Base-by-base conservation (phyloP, 2,888 invertebrate species). In the Galerucella nymphaeae region DNA sequence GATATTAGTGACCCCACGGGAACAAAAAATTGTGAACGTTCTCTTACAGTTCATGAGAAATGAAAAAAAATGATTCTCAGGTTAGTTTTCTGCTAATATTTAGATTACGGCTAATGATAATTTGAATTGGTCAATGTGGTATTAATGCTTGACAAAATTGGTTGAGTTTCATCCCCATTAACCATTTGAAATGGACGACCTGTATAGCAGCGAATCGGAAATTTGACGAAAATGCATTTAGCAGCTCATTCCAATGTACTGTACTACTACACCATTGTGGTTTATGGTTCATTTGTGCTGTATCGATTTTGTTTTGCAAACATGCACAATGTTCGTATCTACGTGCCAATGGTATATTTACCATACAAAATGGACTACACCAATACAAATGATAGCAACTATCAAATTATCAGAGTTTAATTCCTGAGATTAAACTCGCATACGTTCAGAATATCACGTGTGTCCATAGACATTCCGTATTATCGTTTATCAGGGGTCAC, bases 331-430 rank as follows among this genome's bases (percentile, higher is more conserved):
- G 14, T 48, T 48, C 14, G n/a, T 16, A n/a, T 48, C 14, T 48
- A 48, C 48, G 48, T n/a, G 48, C 48, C n/a, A n/a, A 6, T 48
- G 48, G 48, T 48, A 48, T 48, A 48, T 48, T 48, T 48, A 48
- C 48, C 48, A 4, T 48, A n/a, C 48, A 48, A 48, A 48, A 48
- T 48, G n/a, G 14, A 48, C 48, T 14, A 48, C 48, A 48, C 8
- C 13, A 48, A 48, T 5, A 48, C 13, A 45, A 45, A 48, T 48
- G 8, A 38, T 38, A 38, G 6, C 30, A n/a, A 16, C 48, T 14
- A 48, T 48, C 8, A 48, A 48, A 48, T 48, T 13, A n/a, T 48
- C n/a, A 14, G 48, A 6, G 14, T 14, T 48, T n/a, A 48, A 48
- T 48, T 14, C 14, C 14, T 5, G n/a, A 3, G n/a, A 48, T 48